A percentile compares a stretch with the other conserved stretches of the same genome.
phyloP scores from a whole-genome alignment of 2,113 vertebrate genomes.

The Psephotus haematonotus region DNA sequence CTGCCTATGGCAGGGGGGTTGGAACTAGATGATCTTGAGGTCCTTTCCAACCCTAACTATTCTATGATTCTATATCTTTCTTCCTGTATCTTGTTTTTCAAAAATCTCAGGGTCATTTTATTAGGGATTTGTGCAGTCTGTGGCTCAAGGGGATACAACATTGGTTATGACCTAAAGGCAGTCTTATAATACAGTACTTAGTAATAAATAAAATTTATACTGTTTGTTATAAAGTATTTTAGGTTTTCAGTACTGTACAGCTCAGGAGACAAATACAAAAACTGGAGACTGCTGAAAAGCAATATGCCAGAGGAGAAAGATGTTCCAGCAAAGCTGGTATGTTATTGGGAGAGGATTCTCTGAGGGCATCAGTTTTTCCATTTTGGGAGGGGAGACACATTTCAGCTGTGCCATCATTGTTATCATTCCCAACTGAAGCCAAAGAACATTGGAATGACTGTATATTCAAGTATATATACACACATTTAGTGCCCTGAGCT shows the following conservation, averaged over 20 bases:
- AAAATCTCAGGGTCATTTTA: background rate
- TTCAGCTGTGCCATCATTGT: background rate
- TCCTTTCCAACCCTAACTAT: no score
- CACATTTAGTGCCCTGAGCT: background rate
- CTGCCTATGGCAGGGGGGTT: no score
- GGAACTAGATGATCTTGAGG: no score
- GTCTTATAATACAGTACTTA: background rate
- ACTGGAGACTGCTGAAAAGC: background rate
- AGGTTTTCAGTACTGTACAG: background rate
- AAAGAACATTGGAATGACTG: background rate
- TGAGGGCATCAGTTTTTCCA: background rate
- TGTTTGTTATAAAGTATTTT: background rate
- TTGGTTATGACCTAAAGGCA: background rate
- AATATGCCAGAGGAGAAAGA: background rate
- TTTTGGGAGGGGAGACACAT: background rate
- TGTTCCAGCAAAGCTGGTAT: background rate
- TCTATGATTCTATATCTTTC: background rate
- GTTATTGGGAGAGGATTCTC: background rate
- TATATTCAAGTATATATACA: background rate
- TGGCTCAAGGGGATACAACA: fast-evolving
- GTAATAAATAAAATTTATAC: background rate
- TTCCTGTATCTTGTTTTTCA: background rate
- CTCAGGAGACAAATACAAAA: background rate
- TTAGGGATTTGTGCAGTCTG: background rate
- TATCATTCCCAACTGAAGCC: background rate